Evolutionary conservation across 2,888 invertebrate genomes (phyloP), one percentile per base, ranked within the genome.

Genomic region (Drosophila peninsularis): DNA sequence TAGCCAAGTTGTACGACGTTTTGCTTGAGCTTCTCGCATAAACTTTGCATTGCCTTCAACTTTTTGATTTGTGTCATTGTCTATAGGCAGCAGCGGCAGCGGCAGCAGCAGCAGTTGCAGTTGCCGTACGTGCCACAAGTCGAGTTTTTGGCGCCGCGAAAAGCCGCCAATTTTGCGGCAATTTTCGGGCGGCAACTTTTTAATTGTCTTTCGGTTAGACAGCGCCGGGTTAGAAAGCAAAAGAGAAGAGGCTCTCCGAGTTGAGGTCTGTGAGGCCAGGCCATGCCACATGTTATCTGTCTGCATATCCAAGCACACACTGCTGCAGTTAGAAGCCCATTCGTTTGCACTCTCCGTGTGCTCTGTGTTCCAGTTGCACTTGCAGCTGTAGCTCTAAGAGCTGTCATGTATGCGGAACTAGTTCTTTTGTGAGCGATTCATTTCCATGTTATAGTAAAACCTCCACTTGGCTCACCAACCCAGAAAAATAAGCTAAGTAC

Each of bases 31-130:
- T 56, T 42, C 53, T 56, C 41, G 54, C 63, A 61, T 62, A 62
- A 78, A 76, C 62, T 76, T 73, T 61, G 73, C 69, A 65, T 70
- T 30, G 64, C 37, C 56, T 63, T 76, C 76, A 88, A 88, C 79
- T 84, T 88, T 79, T 78, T 85, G 88, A 78, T 85, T 85, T 74
- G 82, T 80, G 72, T 75, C 73, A 80, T 84, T 82, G 88, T 86
- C 70, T 71, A 53, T 42, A 58, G 64, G 37, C 75, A 62, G 50
- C 39, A 36, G 44, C 39, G 30, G 53, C 30, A 14, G 41, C 42
- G 24, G 17, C 34, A 45, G 44, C 42, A 44, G 42, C 30, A 41
- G 53, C 30, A 14, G 54, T 30, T 36, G 64, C 68, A 56, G 17
- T 37, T 45, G 36, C 36, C 37, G 89, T 86, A 85, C 89, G 84